Evolutionary conservation across 2,113 vertebrate genomes (phyloP).

Genomic region (Chionomys nivalis): DNA sequence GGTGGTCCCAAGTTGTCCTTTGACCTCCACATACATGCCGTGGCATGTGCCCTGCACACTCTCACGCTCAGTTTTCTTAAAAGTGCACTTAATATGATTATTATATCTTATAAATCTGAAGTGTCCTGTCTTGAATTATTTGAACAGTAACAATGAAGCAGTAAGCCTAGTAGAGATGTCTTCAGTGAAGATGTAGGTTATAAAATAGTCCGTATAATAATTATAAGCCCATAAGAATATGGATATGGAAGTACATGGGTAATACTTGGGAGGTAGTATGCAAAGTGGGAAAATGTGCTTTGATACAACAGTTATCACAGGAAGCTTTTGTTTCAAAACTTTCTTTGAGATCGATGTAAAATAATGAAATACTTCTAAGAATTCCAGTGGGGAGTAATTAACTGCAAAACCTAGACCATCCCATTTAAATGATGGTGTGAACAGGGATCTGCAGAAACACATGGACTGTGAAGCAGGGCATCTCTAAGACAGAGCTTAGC

Average conservation of each 20-base stretch:
- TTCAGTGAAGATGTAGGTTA: constrained; percentile 1
- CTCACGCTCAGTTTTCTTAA: neutral
- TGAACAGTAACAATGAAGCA: constrained; percentile 21
- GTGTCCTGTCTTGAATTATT: neutral
- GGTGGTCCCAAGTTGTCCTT: too few relatives aligned
- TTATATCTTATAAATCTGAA: neutral
- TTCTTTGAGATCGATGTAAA: neutral
- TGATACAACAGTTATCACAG: neutral
- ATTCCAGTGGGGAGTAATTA: neutral
- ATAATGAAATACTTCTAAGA: constrained; percentile 20
- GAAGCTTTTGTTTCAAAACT: constrained; percentile 17
- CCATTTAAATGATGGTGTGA: constrained; percentile 31
- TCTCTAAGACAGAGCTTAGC: neutral
- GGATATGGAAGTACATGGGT: neutral
- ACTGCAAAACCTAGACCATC: neutral
- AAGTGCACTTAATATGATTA: too few relatives aligned
- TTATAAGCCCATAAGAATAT: neutral
- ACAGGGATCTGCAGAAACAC: neutral
- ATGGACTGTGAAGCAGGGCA: neutral
- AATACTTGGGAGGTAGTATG: neutral
- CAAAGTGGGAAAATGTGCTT: neutral
- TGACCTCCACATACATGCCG: too few relatives aligned
- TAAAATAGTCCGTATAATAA: neutral
- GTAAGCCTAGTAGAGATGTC: neutral
- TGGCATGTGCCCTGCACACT: neutral